Evolutionary conservation across 2,888 invertebrate genomes (phyloP), one percentile per base, ranked within the genome.

Genomic region (Carterocephalus palaemon): DNA sequence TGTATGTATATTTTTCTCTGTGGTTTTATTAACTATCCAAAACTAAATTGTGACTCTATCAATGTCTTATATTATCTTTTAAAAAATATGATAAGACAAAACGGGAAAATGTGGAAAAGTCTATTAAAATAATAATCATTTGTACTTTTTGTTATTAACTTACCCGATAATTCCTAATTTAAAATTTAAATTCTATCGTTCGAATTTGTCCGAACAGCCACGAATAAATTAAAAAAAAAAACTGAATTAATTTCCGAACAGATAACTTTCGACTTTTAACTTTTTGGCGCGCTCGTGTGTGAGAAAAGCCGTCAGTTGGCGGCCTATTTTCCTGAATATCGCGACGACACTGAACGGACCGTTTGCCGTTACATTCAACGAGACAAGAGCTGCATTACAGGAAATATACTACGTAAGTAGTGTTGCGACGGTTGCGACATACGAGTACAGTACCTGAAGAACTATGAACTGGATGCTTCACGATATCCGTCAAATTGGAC

Each of bases 301-400:
- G 70, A 69, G 66, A 61, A 56, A 65, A 57, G 62, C 46, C 60
- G 57, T 49, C 56, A 53, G 54, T 38, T 42, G 52, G 58, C 82
- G 77, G 75, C 82, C 77, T 82, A 75, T 81, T 70, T 77, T 75
- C 65, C 66, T 70, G 73, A 76, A 64, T 57, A 62, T 54, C 72
- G 60, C 64, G 62, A 59, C 56, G 49, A 55, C 60, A 82, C 82
- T 81, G 83, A 54, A 53, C 52, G 56, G 83, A 54, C 54, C 52
- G 56, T 46, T 37, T 15, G 31, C 37, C 39, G 45, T 43, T 8
- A 37, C 32, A 39, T 45, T 41, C 32, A 12, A 26, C 33, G 24
- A 42, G 42, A n/a, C 39, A 40, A 47, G 51, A 47, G 47, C 39
- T 48, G 49, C 34, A 51, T 45, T 51, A 45, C 50, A 59, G 56